Evolutionary conservation across 1,140 invertebrate genomes (phyloP), one percentile per base, ranked within the genome.

Genomic region (Drosophila nigrodunni): DNA sequence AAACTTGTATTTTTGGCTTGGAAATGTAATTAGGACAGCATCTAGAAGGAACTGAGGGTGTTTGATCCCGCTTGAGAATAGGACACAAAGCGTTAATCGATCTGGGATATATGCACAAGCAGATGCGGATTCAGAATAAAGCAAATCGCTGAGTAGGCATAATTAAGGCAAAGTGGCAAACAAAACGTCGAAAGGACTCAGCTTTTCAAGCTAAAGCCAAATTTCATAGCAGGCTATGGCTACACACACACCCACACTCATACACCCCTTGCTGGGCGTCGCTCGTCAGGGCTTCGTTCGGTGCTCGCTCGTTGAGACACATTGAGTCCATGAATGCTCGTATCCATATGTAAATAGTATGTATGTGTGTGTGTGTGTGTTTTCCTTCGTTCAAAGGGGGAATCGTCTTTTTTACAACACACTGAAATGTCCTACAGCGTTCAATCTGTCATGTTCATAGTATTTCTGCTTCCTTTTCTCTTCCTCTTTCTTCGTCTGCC

Each of bases 151-250:
- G 80, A 78, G 65, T 62, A 47, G 74, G 83, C 85, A 89, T 89
- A 88, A 89, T 89, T 88, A 80, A 89, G 39, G 66, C 59, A 72
- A 83, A 78, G 77, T 83, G 72, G 76, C 82, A 87, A 86, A 87
- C 79, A 87, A 82, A 87, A 79, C 78, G 82, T 70, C 78, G 67
- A 72, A 49, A 54, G 60, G 60, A 66, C 8, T 30, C 25, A 15
- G 15, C n/a, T 6, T 83, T 75, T 77, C 44, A 54, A 75, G 65
- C 39, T 54, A 9, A 7, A 30, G 10, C 49, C 30, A 2, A 50
- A 64, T 52, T 61, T 47, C 57, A 62, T 10, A 34, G 35, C 52
- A 50, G 6, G 25, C 25, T 30, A 30, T 0, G 6, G 21, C 13
- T 13, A 57, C 11, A 59, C 41, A 59, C 41, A 59, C 41, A 11